phyloP scores from a whole-genome alignment of 2,113 vertebrate species.

The Bambusicola thoracicus region DNA sequence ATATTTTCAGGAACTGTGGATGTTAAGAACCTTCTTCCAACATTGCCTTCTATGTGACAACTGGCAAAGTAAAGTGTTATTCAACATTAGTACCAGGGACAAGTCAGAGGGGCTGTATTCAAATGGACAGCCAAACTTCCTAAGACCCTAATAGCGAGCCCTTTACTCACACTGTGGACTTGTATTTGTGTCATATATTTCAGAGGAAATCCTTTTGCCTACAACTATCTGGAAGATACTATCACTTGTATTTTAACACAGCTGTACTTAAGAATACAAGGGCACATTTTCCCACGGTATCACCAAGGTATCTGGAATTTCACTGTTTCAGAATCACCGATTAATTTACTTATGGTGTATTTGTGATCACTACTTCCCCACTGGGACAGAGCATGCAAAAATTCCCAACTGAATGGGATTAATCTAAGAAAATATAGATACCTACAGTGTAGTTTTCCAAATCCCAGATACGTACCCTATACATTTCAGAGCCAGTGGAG shows the following conservation, averaged over 20 bases:
- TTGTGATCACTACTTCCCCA: not conserved
- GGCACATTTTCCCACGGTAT: not conserved
- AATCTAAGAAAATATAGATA: not conserved
- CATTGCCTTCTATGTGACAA: not conserved
- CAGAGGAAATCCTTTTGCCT: not conserved
- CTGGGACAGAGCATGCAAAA: not conserved
- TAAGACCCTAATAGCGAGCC: not conserved
- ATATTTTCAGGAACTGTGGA: not conserved
- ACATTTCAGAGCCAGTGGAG: not conserved
- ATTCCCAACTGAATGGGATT: not conserved
- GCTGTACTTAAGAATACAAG: not conserved
- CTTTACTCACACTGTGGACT: not conserved
- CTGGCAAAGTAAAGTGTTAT: not conserved
- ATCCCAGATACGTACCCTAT: not conserved
- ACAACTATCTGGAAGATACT: not conserved
- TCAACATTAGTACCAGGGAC: accelerated
- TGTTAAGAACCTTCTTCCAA: not conserved
- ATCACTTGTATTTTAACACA: not conserved
- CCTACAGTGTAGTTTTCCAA: not conserved
- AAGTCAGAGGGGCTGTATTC: not conserved
- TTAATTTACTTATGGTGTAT: not conserved
- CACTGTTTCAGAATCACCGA: not conserved
- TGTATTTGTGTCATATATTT: not conserved
- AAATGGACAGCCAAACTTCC: not conserved
- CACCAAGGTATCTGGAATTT: not conserved